Evolutionary conservation across 2,113 vertebrate genomes (phyloP).

Genomic region (Brienomyrus brachyistius): DNA sequence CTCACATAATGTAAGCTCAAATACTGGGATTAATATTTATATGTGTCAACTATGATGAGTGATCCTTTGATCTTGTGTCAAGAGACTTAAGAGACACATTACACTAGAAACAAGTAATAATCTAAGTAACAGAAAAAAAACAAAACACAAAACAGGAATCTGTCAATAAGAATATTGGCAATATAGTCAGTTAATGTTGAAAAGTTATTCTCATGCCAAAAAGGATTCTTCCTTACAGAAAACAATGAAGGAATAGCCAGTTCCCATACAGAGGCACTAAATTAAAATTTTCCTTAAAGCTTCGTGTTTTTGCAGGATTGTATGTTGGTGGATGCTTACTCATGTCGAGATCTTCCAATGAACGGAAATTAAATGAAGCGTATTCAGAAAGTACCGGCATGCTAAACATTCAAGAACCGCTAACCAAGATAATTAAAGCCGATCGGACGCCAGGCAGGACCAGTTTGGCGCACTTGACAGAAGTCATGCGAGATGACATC

Average conservation of each 20-base stretch:
- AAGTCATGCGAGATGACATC: constrained; percentile 21
- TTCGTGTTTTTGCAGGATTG: background rate
- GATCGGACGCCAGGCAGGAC: background rate
- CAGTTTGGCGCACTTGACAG: background rate
- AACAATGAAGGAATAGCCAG: background rate
- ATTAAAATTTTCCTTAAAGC: background rate
- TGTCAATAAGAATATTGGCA: background rate
- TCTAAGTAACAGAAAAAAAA: background rate
- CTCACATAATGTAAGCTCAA: background rate
- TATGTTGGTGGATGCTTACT: background rate
- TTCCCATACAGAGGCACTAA: background rate
- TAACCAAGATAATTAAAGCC: background rate
- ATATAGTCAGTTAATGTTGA: background rate
- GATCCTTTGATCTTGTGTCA: background rate
- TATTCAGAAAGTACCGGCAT: background rate
- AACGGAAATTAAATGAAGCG: background rate
- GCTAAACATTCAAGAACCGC: background rate
- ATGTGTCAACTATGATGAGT: background rate
- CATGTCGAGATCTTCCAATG: background rate
- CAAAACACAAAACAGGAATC: background rate
- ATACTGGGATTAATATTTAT: background rate
- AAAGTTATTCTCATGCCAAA: background rate
- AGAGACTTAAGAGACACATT: background rate
- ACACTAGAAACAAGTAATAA: constrained; percentile 3
- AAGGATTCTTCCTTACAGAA: background rate